phyloP scores from a whole-genome alignment of 2,888 invertebrate genomes.

The Barypeithes pellucidus region DNA sequence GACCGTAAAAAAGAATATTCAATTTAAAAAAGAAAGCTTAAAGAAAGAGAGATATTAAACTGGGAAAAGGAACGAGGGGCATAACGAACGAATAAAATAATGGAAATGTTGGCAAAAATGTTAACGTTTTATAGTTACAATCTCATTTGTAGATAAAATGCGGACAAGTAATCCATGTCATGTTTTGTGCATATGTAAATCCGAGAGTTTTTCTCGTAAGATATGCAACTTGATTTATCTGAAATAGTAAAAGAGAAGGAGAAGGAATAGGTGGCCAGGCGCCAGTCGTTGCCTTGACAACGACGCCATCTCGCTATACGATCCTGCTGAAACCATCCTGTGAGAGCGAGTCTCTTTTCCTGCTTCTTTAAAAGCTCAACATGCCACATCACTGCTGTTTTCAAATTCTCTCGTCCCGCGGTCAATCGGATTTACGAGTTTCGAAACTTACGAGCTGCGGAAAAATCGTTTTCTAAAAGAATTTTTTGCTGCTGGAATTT shows the following conservation, averaged over 20 bases:
- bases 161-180: constrained; percentile 60
- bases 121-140: constrained; percentile 58
- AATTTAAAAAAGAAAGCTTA: constrained; percentile 27
- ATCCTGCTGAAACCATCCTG: constrained; percentile 42
- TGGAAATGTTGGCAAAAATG: constrained; percentile 33
- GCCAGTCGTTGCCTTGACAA: constrained; percentile 66
- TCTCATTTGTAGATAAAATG: constrained; percentile 60
- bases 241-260: constrained; percentile 60
- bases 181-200: constrained; percentile 66
- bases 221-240: constrained; percentile 66
- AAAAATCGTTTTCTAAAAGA: constrained; percentile 7
- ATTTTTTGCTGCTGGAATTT: background rate
- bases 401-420: constrained; percentile 44
- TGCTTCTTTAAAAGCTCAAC: constrained; percentile 47
- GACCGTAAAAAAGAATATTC: constrained; percentile 25
- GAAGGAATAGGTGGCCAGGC: constrained; percentile 62
- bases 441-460: constrained; percentile 22
- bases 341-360: constrained; percentile 44
- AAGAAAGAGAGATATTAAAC: constrained; percentile 25
- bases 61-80: constrained; percentile 5
- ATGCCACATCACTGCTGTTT: constrained; percentile 47
- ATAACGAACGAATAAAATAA: constrained; percentile 35
- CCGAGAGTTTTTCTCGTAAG: constrained; percentile 63
- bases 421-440: constrained; percentile 45
- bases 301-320: constrained; percentile 64